Evolutionary conservation across 2,888 invertebrate genomes (phyloP).

Genomic region (Tetrapedia diversipes): DNA sequence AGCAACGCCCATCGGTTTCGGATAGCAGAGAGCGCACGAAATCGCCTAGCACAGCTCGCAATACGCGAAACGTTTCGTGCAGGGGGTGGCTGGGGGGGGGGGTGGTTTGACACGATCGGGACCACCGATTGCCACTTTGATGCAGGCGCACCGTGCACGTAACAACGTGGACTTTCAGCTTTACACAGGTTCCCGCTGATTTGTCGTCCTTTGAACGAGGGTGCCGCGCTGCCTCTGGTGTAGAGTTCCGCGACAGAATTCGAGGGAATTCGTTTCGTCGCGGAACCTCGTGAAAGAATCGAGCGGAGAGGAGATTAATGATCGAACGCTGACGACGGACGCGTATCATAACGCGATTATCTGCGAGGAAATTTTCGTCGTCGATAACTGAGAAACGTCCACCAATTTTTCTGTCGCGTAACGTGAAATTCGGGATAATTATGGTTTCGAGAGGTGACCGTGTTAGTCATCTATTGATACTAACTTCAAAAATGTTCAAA

Average conservation of each 20-base stretch:
- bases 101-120: constrained; percentile 51
- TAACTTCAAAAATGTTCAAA: no score
- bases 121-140: constrained; percentile 40
- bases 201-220: constrained; percentile 6
- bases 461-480: no score
- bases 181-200: background rate
- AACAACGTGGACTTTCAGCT: constrained; percentile 13
- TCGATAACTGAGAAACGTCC: no score
- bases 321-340: no score
- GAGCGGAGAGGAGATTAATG: no score
- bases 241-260: constrained; percentile 4
- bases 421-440: no score
- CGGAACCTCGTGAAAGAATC: background rate
- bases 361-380: no score
- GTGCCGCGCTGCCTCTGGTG: constrained; percentile 2
- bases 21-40: constrained; percentile 71
- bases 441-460: no score
- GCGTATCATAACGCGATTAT: no score
- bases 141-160: background rate
- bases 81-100: constrained; percentile 9
- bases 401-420: no score
- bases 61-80: constrained; percentile 52
- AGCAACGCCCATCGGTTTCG: constrained; percentile 78
- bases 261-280: background rate
- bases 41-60: constrained; percentile 58